Conservation (phyloP, 2,113 vertebrate genomes). For the Stegostoma tigrinum region DNA sequence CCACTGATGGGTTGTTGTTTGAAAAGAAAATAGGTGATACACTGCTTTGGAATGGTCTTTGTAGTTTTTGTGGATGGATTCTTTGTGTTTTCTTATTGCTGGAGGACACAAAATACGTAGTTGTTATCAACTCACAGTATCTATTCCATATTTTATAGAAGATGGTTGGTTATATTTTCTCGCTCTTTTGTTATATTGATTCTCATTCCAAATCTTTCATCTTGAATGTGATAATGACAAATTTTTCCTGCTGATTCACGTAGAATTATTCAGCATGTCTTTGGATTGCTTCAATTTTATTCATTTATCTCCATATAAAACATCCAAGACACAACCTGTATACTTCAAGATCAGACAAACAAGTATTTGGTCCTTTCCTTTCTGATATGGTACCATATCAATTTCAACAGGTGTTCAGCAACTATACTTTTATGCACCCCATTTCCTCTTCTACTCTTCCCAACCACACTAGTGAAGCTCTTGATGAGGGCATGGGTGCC, state of each 20-base stretch:
- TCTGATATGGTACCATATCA: not conserved
- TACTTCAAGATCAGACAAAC: not conserved
- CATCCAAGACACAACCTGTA: not conserved
- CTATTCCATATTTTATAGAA: no score
- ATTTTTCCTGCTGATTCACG: not conserved
- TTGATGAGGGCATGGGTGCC: not conserved
- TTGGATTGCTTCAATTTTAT: not conserved
- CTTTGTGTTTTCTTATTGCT: no score
- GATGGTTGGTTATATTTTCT: no score
- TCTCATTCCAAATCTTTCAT: not conserved
- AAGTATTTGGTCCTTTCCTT: not conserved
- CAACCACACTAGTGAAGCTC: not conserved
- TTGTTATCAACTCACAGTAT: no score
- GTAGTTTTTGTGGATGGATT: no score
- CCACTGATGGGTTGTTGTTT: no score
- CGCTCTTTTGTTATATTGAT: not conserved
- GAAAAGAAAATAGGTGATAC: no score
- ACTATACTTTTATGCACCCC: not conserved
- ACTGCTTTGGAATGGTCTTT: no score
- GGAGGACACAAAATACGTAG: no score
- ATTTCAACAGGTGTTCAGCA: not conserved
- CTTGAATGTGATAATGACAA: not conserved
- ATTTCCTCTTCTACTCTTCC: not conserved
- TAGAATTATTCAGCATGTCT: not conserved
- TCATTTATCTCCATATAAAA: not conserved